Base-by-base conservation (phyloP, 2,113 vertebrate species). In the Scolopax mira region DNA sequence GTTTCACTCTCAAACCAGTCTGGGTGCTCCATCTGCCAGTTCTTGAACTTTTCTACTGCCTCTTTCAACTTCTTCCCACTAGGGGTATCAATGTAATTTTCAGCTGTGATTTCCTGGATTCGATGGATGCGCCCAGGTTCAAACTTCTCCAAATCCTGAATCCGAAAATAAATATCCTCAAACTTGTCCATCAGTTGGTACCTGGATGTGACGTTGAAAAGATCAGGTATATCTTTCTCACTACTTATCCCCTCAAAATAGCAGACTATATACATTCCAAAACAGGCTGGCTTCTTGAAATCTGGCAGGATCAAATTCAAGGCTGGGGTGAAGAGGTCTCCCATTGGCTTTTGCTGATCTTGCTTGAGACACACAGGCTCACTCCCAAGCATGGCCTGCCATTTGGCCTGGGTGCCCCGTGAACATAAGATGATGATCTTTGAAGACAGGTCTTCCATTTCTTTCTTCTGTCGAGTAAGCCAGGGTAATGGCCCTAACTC, bases 341-440 rank as follows among this genome's bases (percentile, higher is more conserved):
- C 98, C 0, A 97, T 74, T 1, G 98, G 98, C 19, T 98, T 98
- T 15, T 94, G 71, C 11, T 95, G 79, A 85, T 99, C 99, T 48
- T 99, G 98, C 54, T 91, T 98, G 67, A 99, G 97, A 13, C 78
- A 97, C 57, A 99, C 83, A 3, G 91, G 77, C 13, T 95, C 96
- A 5, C 94, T 96, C 11, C 98, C 98, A 1, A 99, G 98, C 97
- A 99, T 98, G 60, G 99, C 98, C 37, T 98, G 98, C 99, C 99
- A 99, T 49, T 99, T 99, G 49, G 99, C 98, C 73, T 97, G 98
- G 24, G 99, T 98, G 8, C 99, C 99, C 9, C 91, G 98, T 3
- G 99, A 99, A 69, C 99, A 99, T 37, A 99, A 97, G 65, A 99
- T 93, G 65, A 99, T 96, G 75, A 99, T 98, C 77, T 99, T 99